Base-by-base conservation (phyloP, 2,797 vertebrate genomes). In the Vespertilio murinus region DNA sequence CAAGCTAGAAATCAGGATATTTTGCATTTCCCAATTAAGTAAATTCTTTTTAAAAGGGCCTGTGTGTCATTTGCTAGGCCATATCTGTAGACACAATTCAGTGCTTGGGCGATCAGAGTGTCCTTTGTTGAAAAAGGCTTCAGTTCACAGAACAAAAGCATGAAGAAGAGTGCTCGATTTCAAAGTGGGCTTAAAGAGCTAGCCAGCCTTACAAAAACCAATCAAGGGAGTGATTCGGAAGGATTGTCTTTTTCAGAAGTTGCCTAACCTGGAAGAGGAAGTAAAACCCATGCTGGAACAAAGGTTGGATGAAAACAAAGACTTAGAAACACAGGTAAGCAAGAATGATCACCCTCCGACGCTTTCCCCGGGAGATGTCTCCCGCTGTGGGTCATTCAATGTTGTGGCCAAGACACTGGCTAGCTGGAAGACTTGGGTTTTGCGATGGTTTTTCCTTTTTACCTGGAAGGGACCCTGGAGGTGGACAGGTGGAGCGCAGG, bases 271-370 rank as follows among this genome's bases (percentile, higher is more conserved):
- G 14, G 87, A 96, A 97, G 92, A 98, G 95, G 92, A 90, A 96
- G 95, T 96, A 96, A 97, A 96, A 87, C n/a, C 93, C 18, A 90
- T 86, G 96, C 96, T 93, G 80, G 94, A 91, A 80, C 94, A 95
- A 96, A 90, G 33, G 65, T 18, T 52, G 38, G 88, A 95, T 90
- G 97, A 92, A 93, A 97, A 82, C 22, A 90, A 59, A 69, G 92
- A 93, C 30, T 81, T 88, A 38, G 96, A 91, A 52, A 22, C 25
- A 16, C 89, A 85, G 97, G 97, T 98, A 97, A 96, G 97, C 70
- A 87, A 69, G 40, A 4, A 0, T 0, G 14, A 14, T 94, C 89
- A 33, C 47, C 81, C 92, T 77, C 69, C 14, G 5, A 3, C 33
- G 0, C 18, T 47, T 56, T 49, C 25, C 64, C 23, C 23, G 1